A percentile compares a stretch with the other conserved stretches of the same genome.
Conservation (phyloP, 1,140 invertebrate genomes). For the Pseudomyrmex dendroicus region DNA sequence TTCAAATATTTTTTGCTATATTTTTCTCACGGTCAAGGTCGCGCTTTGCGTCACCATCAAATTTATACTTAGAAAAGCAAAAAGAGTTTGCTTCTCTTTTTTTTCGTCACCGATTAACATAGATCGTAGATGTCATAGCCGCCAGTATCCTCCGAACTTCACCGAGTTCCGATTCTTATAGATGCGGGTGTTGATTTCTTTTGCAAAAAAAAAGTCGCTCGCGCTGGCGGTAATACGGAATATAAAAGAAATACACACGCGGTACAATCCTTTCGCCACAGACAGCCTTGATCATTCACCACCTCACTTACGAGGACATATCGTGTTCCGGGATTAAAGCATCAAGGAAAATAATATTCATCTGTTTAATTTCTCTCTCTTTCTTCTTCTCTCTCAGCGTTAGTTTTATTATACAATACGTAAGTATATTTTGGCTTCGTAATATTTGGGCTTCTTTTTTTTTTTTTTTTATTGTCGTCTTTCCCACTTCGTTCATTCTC, state of each 20-base stretch:
- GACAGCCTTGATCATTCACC: constrained; percentile 46
- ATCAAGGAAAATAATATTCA: constrained; percentile 5
- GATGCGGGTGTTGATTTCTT: constrained; percentile 12
- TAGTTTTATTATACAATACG: neutral
- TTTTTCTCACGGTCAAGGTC: constrained; percentile 81
- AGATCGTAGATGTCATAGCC: constrained; percentile 18
- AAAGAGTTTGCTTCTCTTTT: constrained; percentile 9
- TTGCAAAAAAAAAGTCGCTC: constrained; percentile 6
- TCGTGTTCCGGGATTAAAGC: constrained; percentile 38
- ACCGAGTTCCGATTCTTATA: constrained; percentile 9
- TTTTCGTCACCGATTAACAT: constrained; percentile 36
- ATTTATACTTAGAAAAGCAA: constrained; percentile 68
- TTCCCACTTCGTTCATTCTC: neutral
- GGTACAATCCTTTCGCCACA: constrained; percentile 44
- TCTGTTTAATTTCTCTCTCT: neutral
- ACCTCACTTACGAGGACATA: constrained; percentile 34
- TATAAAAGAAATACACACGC: constrained; percentile 35
- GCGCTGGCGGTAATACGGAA: neutral
- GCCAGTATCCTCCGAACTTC: constrained; percentile 36
- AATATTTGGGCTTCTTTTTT: constrained; percentile 2
- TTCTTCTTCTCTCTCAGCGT: neutral
- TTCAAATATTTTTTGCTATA: constrained; percentile 78
- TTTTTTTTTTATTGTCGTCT: neutral
- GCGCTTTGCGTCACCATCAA: constrained; percentile 73
- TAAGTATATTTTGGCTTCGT: neutral